A percentile compares a stretch with the other conserved stretches of the same genome.
phyloP scores from a whole-genome alignment of 2,888 invertebrate species.

The Antitype chi region DNA sequence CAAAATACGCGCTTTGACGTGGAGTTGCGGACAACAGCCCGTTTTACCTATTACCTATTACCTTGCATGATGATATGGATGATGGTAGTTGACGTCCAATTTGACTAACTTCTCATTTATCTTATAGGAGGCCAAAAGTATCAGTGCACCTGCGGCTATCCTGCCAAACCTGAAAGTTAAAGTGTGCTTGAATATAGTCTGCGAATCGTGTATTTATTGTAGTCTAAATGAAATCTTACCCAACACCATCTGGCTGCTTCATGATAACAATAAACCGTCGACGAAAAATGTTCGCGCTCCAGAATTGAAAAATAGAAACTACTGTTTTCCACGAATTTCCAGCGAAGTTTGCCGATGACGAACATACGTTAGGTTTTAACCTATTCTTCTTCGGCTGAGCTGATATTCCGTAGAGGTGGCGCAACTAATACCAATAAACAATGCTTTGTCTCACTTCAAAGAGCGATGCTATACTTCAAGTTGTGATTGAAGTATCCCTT shows the following conservation, averaged over 20 bases:
- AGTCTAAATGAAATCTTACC: conserved; percentile 44
- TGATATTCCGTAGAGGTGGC: conserved; percentile 76
- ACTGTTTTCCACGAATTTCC: conserved; percentile 54
- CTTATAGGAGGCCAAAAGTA: not conserved
- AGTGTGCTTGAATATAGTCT: conserved; percentile 17
- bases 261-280: conserved; percentile 59
- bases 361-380: conserved; percentile 75
- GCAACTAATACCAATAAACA: conserved; percentile 83
- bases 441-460: conserved; percentile 83
- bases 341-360: conserved; percentile 58
- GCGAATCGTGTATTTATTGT: conserved; percentile 36
- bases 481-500: conserved; percentile 83
- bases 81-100: not conserved
- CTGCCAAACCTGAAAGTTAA: not conserved
- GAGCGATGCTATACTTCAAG: conserved; percentile 73
- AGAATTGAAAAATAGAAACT: conserved; percentile 61
- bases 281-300: conserved; percentile 58
- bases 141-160: not conserved
- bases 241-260: conserved; percentile 50
- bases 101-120: not conserved
- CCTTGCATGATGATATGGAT: no score
- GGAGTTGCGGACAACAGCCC: no score
- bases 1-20: no score
- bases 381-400: conserved; percentile 72
- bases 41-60: no score